Evolutionary conservation across 1,140 invertebrate genomes (phyloP).

Genomic region (Tribolium madens): DNA sequence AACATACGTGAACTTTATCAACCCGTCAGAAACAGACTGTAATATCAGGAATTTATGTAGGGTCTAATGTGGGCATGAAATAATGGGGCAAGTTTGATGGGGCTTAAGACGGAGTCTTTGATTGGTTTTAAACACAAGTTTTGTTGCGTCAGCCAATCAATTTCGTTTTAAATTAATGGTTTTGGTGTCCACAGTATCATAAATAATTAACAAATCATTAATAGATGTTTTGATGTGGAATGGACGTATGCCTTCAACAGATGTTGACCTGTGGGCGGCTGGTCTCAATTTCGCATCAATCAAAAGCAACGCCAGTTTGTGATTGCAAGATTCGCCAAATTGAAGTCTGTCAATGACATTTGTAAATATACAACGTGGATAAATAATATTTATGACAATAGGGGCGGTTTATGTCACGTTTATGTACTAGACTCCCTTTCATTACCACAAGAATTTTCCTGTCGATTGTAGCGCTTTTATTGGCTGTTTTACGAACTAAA

Average conservation of each 20-base stretch:
- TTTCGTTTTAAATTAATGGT: constrained; percentile 27
- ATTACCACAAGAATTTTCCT: too few species aligned
- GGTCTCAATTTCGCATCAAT: constrained; percentile 38
- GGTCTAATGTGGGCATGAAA: constrained; percentile 22
- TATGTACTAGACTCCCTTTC: constrained; percentile 12
- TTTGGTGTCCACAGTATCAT: constrained; percentile 27
- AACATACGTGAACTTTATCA: neutral
- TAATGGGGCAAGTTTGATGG: constrained; percentile 25
- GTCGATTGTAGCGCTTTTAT: too few species aligned
- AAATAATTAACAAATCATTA: constrained; percentile 46
- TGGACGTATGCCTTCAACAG: constrained; percentile 33
- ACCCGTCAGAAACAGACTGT: constrained; percentile 8
- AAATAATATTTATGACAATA: constrained; percentile 23
- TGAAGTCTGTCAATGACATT: constrained; percentile 33
- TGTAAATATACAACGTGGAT: constrained; percentile 9
- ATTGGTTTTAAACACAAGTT: too few species aligned
- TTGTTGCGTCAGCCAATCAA: neutral
- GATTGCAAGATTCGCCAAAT: constrained; percentile 29
- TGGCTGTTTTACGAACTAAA: too few species aligned
- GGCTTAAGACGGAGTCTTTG: neutral
- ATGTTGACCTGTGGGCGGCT: constrained; percentile 36
- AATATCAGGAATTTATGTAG: constrained; percentile 18
- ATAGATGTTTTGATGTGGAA: constrained; percentile 42
- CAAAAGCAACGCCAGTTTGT: constrained; percentile 31
- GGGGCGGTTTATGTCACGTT: constrained; percentile 5